Percentiles rank a stretch among this genome's conserved stretches.
phyloP scores from a whole-genome alignment of 2,113 vertebrate genomes.

The Murina feae region DNA sequence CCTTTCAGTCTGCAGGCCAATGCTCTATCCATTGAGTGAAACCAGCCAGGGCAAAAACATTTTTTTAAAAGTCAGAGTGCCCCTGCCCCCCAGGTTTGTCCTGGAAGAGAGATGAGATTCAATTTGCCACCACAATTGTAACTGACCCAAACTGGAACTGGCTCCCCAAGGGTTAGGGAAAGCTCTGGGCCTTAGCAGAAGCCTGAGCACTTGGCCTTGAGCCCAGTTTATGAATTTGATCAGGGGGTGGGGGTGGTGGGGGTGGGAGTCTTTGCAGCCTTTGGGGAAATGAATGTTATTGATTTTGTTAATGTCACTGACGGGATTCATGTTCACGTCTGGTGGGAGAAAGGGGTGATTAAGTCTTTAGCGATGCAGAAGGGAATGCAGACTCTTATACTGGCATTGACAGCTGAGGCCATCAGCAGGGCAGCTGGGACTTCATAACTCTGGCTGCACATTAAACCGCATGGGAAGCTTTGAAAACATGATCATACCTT shows the following conservation, averaged over 20 bases:
- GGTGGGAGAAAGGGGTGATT: not conserved
- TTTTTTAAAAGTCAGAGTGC: not conserved
- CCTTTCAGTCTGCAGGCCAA: no score
- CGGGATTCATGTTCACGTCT: not conserved
- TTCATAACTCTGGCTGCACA: not conserved
- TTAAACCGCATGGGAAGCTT: not conserved
- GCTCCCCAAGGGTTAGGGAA: not conserved
- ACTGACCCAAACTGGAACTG: not conserved
- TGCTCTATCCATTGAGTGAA: no score
- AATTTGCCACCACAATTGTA: not conserved
- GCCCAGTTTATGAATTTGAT: not conserved
- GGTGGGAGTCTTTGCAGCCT: not conserved
- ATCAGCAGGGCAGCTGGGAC: not conserved
- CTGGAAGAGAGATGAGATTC: not conserved
- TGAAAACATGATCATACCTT: not conserved
- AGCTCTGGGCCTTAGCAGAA: not conserved
- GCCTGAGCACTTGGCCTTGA: not conserved
- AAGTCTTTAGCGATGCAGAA: not conserved
- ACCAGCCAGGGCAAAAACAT: not conserved
- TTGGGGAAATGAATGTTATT: conserved; percentile 30
- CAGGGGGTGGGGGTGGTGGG: accelerated
- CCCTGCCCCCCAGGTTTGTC: not conserved
- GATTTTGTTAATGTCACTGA: not conserved
- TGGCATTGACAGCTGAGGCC: not conserved
- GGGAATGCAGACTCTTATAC: not conserved